Evolutionary conservation across 2,888 invertebrate genomes (phyloP).

Genomic region (Tetragonula carbonaria): DNA sequence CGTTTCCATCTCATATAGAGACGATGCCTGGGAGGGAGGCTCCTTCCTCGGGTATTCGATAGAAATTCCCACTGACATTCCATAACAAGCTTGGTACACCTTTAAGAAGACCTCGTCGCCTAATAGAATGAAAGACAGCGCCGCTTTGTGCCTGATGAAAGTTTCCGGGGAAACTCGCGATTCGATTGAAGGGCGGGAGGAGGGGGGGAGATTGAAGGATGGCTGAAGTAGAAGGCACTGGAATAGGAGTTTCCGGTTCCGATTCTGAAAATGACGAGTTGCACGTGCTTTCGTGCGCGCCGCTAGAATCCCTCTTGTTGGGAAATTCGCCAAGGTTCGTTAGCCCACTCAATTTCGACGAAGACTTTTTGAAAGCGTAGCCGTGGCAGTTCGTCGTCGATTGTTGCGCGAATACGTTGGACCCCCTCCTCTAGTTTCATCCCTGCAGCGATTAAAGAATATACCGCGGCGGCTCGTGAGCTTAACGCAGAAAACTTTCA

Average conservation of each 20-base stretch:
- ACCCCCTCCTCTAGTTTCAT: not conserved
- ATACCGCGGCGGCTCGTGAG: no score
- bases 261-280: conserved; percentile 38
- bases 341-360: conserved; percentile 47
- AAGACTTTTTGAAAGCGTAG: conserved; percentile 34
- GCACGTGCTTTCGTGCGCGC: conserved; percentile 11
- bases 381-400: conserved; percentile 12
- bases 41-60: not conserved
- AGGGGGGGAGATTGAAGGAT: not conserved
- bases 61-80: conserved; percentile 15
- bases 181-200: conserved; percentile 18
- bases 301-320: conserved; percentile 31
- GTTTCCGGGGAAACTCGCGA: conserved; percentile 28
- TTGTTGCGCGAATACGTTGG: conserved; percentile 15
- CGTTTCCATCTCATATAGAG: not conserved
- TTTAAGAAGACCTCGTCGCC: conserved; percentile 10
- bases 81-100: not conserved
- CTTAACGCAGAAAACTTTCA: no score
- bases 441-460: not conserved
- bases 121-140: conserved; percentile 43
- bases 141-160: conserved; percentile 29
- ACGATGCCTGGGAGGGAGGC: not conserved
- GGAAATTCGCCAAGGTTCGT: conserved; percentile 61
- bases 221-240: not conserved
- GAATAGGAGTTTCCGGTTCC: conserved; percentile 37